Evolutionary conservation across 2,113 vertebrate genomes (phyloP), one percentile per base, ranked within the genome.

Genomic region (Ptychochromis oligacanthus): DNA sequence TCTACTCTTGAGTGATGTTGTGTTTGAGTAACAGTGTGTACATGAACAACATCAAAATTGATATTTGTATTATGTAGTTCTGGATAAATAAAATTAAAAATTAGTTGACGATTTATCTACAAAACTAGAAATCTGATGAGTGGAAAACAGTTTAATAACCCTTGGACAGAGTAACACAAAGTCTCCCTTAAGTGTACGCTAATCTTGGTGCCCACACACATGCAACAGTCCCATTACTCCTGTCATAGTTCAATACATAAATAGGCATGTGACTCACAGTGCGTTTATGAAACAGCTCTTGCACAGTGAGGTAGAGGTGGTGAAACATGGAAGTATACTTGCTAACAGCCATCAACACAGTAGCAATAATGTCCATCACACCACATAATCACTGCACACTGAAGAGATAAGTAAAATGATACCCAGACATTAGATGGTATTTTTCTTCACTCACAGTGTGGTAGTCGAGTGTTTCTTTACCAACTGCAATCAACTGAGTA

Each of bases 261-360:
- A 87, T 60, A 87, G 28, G 77, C 6, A 60, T 20, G 76, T 64
- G 82, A 78, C 59, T 78, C 84, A 80, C 20, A 10, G 24, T 67
- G 54, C 24, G n/a, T 38, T 85, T 57, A 61, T 46, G 62, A 77
- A 78, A 80, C 18, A 43, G 26, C 13, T 74, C 52, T 31, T 65
- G 15, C 54, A 75, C 36, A 58, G 26, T 64, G 31, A 70, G 52
- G 20, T 9, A 56, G 75, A 58, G 65, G 31, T 55, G 75, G 8
- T 22, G 54, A 22, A 74, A 24, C 34, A 59, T 17, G 0, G 10
- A 58, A 49, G 40, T 43, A 58, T 24, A 78, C 6, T 75, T 28
- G 40, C 58, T 8, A 52, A 49, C 61, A 79, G 55, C 46, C 20
- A 83, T 61, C n/a, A 49, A 40, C 18, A 70, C 65, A 31, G 24